Base-by-base conservation (phyloP, 2,797 vertebrate genomes). In the Champsocephalus esox region DNA sequence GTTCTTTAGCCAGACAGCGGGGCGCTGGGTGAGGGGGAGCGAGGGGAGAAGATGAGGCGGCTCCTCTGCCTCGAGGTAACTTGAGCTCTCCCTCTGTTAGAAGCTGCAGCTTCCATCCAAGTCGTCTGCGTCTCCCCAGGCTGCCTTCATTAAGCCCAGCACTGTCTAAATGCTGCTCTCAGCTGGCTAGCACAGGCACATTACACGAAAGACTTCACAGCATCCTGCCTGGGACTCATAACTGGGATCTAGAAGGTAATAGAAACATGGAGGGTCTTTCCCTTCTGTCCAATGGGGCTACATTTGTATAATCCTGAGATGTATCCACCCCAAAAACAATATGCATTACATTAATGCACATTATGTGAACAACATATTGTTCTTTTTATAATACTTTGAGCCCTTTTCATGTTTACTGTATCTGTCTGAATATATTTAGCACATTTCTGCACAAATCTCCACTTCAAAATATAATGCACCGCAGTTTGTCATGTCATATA, bases 51-150 rank as follows among this genome's bases (percentile, higher is more conserved):
- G 41, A 50, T 41, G 56, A 63, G 85, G 70, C 60, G 66, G 62
- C 66, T 82, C 41, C 43, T 66, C 12, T 9, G 55, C 78, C 77
- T 76, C 19, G 0, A n/a, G 75, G 70, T 79, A 83, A 80, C 74
- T 66, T 75, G 68, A 88, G 80, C 82, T 78, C 72, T 76, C 66
- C 64, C 60, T 11, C 48, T 70, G 65, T 62, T 52, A 32, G 54
- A 81, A 66, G 77, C 70, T 81, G 75, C 79, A 75, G 69, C 73
- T 82, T 82, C 73, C 58, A 79, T 61, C 70, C 70, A 63, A 67
- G 70, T 52, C 61, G 61, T 63, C 75, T 48, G 8, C 24, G 1
- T 68, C 66, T 66, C 66, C 75, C 77, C 38, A 16, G 12, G n/a
- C 65, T 63, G 62, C 57, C 58, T 66, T 83, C 84, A 75, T 84